These are phyloP conservation scores for Drosophila nigromelanica DNA, from an alignment of 1,140 invertebrate genomes.

Conservation along the genomic window DNA sequence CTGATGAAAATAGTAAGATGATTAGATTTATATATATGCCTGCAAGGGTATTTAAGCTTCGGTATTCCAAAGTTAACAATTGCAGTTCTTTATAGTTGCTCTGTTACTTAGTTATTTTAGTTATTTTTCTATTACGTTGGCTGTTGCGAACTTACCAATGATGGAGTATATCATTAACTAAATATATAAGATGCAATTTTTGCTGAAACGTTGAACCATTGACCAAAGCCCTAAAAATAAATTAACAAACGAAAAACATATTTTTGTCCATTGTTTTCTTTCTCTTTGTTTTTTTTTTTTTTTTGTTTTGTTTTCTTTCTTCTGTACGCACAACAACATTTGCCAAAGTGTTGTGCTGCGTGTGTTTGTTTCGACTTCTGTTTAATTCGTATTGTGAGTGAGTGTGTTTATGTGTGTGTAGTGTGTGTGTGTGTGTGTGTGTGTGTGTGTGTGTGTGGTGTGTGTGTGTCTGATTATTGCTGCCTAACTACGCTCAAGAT, in stretches of 20 bases:
- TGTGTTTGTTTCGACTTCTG: constrained; percentile 27
- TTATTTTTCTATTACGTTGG: constrained; percentile 22
- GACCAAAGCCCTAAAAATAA: constrained; percentile 89
- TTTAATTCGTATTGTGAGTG: constrained; percentile 1
- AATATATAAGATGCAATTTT: constrained; percentile 98
- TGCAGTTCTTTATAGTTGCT: not conserved
- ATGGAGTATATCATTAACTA: constrained; percentile 98
- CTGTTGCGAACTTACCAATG: constrained; percentile 92
- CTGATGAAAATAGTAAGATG: no score
- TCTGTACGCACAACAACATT: constrained; percentile 67
- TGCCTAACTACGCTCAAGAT: constrained; percentile 48
- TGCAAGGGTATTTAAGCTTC: constrained; percentile 12
- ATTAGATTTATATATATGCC: not conserved
- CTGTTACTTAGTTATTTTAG: constrained; percentile 16
- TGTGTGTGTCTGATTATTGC: constrained; percentile 3
- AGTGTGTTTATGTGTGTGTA: not conserved
- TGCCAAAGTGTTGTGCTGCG: constrained; percentile 58
- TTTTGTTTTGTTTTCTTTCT: constrained; percentile 30
- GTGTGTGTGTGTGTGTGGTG: not conserved
- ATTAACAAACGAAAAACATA: constrained; percentile 82
- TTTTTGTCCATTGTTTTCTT: constrained; percentile 57
- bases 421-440: constrained; percentile 14
- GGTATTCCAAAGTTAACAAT: not conserved
- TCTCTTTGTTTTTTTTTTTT: constrained; percentile 30
- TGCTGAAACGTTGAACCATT: constrained; percentile 92